A percentile compares a stretch with the other conserved stretches of the same genome.
Conservation (phyloP, 2,113 vertebrate genomes). For the Ciconia stormi region DNA sequence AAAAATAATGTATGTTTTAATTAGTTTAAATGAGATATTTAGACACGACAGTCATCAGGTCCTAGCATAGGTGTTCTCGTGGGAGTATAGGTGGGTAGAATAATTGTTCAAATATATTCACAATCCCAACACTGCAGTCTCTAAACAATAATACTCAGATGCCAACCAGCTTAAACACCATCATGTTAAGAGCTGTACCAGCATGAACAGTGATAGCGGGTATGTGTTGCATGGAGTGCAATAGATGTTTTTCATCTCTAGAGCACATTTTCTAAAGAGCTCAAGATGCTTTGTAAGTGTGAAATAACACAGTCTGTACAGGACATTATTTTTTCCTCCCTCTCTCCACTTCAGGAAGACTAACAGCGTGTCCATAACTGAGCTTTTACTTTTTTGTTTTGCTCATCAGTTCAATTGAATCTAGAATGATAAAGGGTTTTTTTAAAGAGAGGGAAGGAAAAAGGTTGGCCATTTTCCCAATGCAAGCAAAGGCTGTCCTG, state of each 20-base stretch:
- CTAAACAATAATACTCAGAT: neutral
- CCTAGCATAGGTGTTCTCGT: neutral
- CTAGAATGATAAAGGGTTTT: neutral
- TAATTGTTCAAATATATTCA: neutral
- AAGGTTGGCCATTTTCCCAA: neutral
- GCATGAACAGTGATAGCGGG: neutral
- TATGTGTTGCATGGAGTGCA: neutral
- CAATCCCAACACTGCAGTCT: neutral
- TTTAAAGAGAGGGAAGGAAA: neutral
- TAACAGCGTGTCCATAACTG: neutral
- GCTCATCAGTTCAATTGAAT: neutral
- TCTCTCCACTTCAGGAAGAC: neutral
- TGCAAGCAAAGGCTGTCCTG: neutral
- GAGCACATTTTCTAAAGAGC: neutral
- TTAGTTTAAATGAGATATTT: neutral
- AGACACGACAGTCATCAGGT: neutral
- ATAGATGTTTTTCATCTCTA: neutral
- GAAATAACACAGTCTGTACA: neutral
- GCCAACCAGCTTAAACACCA: neutral
- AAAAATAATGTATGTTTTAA: neutral
- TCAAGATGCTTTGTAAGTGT: neutral
- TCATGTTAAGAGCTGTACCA: accelerated
- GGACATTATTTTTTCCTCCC: neutral
- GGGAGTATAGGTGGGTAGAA: neutral
- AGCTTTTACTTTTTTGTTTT: neutral